Percentiles rank a stretch among this genome's conserved stretches.
Evolutionary conservation across 2,113 vertebrate species (phyloP).

Genomic region (Mustela nigripes): DNA sequence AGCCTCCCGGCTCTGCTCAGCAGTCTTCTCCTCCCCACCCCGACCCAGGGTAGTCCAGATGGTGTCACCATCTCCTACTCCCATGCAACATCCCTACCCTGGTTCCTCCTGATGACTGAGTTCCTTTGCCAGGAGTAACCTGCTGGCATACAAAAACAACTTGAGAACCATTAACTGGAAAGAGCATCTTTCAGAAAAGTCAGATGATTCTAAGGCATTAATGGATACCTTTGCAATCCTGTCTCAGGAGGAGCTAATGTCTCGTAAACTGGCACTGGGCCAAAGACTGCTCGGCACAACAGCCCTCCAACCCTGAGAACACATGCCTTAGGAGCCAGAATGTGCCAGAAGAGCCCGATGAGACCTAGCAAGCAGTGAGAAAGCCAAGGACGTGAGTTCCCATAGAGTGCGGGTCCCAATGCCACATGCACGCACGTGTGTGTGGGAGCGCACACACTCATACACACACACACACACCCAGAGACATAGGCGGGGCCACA

Average conservation of each 20-base stretch:
- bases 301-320: conserved; percentile 37
- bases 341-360: conserved; percentile 48
- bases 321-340: not conserved
- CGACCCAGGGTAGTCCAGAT: not conserved
- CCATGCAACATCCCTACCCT: not conserved
- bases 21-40: not conserved
- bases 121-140: conserved; percentile 50
- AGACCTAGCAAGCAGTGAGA: not conserved
- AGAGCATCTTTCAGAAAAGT: conserved; percentile 65
- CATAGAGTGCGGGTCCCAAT: not conserved
- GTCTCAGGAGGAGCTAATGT: conserved; percentile 66
- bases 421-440: fast-evolving
- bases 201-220: conserved; percentile 70
- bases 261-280: conserved; percentile 44
- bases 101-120: not conserved
- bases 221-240: conserved; percentile 32
- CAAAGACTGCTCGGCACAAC: conserved; percentile 3
- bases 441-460: not conserved
- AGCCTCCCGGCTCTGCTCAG: not conserved
- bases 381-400: conserved; percentile 45
- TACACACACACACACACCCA: not conserved
- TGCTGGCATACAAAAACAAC: conserved; percentile 44
- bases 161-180: conserved; percentile 55
- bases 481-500: conserved; percentile 65
- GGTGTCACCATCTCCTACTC: conserved; percentile 1